These are phyloP conservation scores for Callyntrura guangdongensis DNA, from an alignment of 2,888 invertebrate species.

Conservation along the genomic window DNA sequence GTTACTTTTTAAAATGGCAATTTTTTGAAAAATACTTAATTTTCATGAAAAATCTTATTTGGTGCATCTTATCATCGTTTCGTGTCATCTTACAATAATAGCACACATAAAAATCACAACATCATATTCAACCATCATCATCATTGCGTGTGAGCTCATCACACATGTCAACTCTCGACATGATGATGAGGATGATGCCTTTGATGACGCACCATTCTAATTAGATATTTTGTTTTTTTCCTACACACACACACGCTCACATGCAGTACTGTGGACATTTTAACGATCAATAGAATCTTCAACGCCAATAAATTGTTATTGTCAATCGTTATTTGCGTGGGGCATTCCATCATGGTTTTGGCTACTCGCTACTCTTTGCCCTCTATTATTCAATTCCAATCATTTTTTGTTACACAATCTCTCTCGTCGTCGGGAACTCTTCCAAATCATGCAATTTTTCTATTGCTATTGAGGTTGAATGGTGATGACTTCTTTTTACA, in stretches of 20 bases:
- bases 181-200: background rate
- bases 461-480: constrained; percentile 17
- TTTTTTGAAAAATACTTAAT: background rate
- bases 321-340: too few species aligned
- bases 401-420: too few species aligned
- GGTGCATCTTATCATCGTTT: constrained; percentile 40
- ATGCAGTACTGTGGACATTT: too few species aligned
- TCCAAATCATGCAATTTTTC: constrained; percentile 10
- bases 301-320: background rate
- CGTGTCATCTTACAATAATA: background rate
- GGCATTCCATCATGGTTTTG: too few species aligned
- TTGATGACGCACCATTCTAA: constrained; percentile 47
- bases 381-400: too few species aligned
- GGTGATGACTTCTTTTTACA: background rate
- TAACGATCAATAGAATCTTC: background rate
- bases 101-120: background rate
- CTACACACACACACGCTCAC: background rate
- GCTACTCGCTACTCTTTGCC: background rate
- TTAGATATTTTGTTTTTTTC: constrained; percentile 20
- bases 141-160: background rate
- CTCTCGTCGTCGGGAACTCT: too few species aligned
- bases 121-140: background rate
- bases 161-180: background rate
- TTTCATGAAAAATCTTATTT: constrained; percentile 1
- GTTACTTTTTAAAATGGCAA: constrained; percentile 6